Conservation (phyloP, 2,888 invertebrate genomes). For the Plebejus argus region DNA sequence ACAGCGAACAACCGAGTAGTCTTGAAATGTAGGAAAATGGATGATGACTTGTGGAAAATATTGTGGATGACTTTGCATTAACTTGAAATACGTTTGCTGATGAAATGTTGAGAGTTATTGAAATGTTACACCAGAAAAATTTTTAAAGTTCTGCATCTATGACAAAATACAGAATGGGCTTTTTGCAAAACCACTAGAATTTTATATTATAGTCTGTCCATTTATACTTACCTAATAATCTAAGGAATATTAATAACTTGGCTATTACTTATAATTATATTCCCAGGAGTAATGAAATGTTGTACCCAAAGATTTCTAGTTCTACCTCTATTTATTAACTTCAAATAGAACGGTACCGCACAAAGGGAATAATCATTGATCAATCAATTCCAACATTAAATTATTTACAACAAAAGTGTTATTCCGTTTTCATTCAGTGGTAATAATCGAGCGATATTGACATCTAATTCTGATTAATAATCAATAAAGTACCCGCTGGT, state of each 20-base stretch:
- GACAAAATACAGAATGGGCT: not conserved
- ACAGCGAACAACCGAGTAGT: not conserved
- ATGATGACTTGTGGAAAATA: not conserved
- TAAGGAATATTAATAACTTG: no score
- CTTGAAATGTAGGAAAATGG: constrained; percentile 3
- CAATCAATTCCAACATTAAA: constrained; percentile 14
- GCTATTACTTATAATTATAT: no score
- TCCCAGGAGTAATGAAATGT: no score
- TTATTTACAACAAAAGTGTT: constrained; percentile 21
- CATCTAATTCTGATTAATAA: constrained; percentile 28
- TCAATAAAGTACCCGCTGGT: constrained; percentile 18
- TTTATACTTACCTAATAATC: no score
- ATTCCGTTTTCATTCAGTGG: constrained; percentile 19
- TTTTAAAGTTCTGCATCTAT: not conserved
- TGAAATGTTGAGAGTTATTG: not conserved
- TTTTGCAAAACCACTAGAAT: not conserved
- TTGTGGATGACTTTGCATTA: not conserved
- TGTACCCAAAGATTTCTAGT: not conserved
- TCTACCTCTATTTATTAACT: constrained; percentile 13
- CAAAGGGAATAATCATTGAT: constrained; percentile 33
- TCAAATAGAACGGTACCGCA: constrained; percentile 34
- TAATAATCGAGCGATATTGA: constrained; percentile 18
- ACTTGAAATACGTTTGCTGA: not conserved
- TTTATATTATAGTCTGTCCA: no score
- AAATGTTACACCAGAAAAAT: not conserved